Base-by-base conservation (phyloP, 2,113 vertebrate genomes). In the Hippoglossus stenolepis region DNA sequence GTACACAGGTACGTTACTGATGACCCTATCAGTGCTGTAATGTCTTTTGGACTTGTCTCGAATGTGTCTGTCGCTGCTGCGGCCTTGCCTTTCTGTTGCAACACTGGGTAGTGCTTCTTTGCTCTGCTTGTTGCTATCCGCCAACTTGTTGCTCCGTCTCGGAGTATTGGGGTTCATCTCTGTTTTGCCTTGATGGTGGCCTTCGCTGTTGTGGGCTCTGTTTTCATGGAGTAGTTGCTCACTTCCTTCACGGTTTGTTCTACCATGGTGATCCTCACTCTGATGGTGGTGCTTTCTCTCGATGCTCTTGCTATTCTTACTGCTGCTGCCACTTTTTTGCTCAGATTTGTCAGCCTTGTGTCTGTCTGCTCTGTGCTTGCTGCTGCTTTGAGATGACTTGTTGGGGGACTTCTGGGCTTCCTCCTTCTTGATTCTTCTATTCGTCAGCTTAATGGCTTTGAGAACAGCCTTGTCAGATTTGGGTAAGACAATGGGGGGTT, bases 401-500 rank as follows among this genome's bases (percentile, higher is more conserved):
- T 82, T 61, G 6, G 71, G 3, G 7, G 84, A 73, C 51, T 93
- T 89, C 65, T 93, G 92, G 9, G 93, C 91, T 35, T 97, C 96
- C 0, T 87, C 91, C 91, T 97, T 98, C 78, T 95, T 94, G 2
- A 93, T 97, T 62, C 96, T 95, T 89, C 93, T 96, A 75, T 89
- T 97, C 17, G 97, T 94, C 68, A 99, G 92, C 77, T 96, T 99
- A 80, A 98, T 96, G 1, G 97, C 98, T 58, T 96, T 93, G 4
- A 96, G 93, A 66, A 99, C 91, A 17, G 97, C 96, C 86, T 97
- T 98, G 86, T 99, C 97, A 0, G 96, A 96, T 93, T 99, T 99
- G 0, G 97, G 98, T 4, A 97, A 95, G 23, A 99, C 96, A 0
- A 93, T 94, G 0, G 98, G 98, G 1, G 97, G 97, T 56, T 97